A percentile compares a stretch with the other conserved stretches of the same genome.
These are phyloP conservation scores for Columba janthina DNA, from an alignment of 2,113 vertebrate species.

Conservation along the genomic window DNA sequence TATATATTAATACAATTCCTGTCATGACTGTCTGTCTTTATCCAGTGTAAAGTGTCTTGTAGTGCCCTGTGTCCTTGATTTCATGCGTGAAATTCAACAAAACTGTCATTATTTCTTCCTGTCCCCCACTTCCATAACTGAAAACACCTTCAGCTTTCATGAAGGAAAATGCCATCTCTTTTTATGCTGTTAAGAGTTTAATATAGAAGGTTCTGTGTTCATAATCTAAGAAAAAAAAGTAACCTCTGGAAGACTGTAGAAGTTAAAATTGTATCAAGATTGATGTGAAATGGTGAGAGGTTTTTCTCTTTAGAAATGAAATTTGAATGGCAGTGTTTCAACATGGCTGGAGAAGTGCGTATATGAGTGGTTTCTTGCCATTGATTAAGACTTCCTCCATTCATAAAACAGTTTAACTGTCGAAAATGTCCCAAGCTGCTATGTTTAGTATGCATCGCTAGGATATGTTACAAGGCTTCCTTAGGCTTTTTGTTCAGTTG, in stretches of 20 bases:
- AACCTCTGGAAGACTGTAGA: background rate
- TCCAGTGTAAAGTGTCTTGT: constrained; percentile 26
- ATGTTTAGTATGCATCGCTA: background rate
- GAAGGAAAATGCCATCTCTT: background rate
- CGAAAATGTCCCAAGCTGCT: background rate
- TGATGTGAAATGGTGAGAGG: background rate
- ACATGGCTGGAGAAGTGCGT: background rate
- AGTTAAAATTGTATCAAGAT: background rate
- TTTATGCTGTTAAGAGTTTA: background rate
- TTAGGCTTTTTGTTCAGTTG: background rate
- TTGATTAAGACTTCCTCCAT: background rate
- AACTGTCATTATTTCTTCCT: background rate
- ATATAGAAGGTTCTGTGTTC: background rate
- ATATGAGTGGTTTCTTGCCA: background rate
- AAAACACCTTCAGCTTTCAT: background rate
- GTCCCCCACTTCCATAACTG: background rate
- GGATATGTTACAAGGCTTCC: background rate
- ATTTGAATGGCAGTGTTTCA: background rate
- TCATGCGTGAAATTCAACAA: constrained; percentile 1
- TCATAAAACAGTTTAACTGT: background rate
- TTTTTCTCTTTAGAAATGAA: background rate
- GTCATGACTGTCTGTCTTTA: constrained; percentile 31
- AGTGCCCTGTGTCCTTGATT: constrained; percentile 27
- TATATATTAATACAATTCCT: background rate
- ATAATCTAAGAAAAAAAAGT: background rate